Base-by-base conservation (phyloP, 2,888 invertebrate species). In the Drosophila stalkeri region DNA sequence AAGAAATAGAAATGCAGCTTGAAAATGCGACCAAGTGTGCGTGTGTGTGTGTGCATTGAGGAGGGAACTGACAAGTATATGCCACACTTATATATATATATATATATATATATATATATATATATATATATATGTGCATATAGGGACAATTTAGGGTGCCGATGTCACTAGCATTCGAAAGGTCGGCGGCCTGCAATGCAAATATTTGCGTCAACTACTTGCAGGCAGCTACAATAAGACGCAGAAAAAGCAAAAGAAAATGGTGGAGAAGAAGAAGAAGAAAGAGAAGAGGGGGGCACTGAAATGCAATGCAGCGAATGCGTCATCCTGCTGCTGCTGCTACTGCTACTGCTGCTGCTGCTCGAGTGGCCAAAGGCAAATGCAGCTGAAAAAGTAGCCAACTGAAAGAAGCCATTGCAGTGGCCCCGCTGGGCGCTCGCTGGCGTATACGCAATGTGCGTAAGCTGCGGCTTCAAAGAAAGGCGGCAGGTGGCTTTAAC, bases 161-260 rank as follows among this genome's bases (percentile, higher is more conserved):
- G 74, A 57, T 65, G 82, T 79, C 64, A 59, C 76, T 41, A 66
- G 56, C 77, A 54, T 27, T 49, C 51, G 33, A 51, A 64, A 64
- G 60, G 60, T 49, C 43, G 54, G 51, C 72, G 64, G 84, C 85
- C 71, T 65, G 78, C 69, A 72, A 88, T 85, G 90, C 90, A 87
- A 87, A 87, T 90, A 90, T 90, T 87, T 90, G 86, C 80, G 62
- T 60, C 66, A 90, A 86, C 91, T 86, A 86, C 86, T 80, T 78
- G 72, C 70, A 56, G 46, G 44, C 56, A 61, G 41, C 31, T 46
- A 33, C 43, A 41, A 39, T 23, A 31, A 43, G 41, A 39, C 20
- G 39, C 33, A 37, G 55, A 31, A 55, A 4, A 12, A 12, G 39
- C 4, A 54, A 37, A 37, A 20, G 35, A 14, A 33, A 4, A 12